Base-by-base conservation (phyloP, 1,140 invertebrate species). In the Chironomus striatipennis region DNA sequence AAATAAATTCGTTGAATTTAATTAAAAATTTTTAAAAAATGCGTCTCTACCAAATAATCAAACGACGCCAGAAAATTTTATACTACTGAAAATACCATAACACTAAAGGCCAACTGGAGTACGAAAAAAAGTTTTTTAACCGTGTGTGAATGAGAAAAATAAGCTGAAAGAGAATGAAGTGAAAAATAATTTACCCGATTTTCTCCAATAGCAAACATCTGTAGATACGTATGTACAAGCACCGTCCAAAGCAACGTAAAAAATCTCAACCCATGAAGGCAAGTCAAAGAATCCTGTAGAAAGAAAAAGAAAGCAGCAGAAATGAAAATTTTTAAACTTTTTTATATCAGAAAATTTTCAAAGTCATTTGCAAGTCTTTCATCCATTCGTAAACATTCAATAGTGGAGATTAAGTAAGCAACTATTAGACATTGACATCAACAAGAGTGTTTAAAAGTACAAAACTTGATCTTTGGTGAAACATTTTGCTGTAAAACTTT, bases 211-310 rank as follows among this genome's bases (percentile, higher is more conserved):
- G 88, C 87, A 83, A 92, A 93, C 57, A 93, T 87, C 78, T 92
- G 89, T 17, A 93, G 84, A 81, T 93, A 94, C 0, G 93, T 93
- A 80, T 97, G 95, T 5, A 95, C 94, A 86, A 96, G 87, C 76
- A 97, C 92, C n/a, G 96, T 93, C 95, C 95, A 97, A 0, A 89
- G 86, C 75, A 96, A 88, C 8, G 92, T 94, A 75, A 96, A 83
- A 67, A 96, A 94, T 73, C 93, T 85, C 64, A 95, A 84, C 1
- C 93, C 93, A 78, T 95, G 92, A n/a, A 95, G 83, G 78, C 90
- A 93, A 72, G 88, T 88, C 1, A 93, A 86, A 24, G 88, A 89
- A 43, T 90, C 88, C 76, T 89, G 21, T 15, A 74, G 15, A 76
- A 76, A 20, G 42, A 34, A 74, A 21, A 20, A 7, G 43, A 9